A percentile compares a stretch with the other conserved stretches of the same genome.
phyloP scores from a whole-genome alignment of 2,888 invertebrate species.

The Uloborus plumipes region DNA sequence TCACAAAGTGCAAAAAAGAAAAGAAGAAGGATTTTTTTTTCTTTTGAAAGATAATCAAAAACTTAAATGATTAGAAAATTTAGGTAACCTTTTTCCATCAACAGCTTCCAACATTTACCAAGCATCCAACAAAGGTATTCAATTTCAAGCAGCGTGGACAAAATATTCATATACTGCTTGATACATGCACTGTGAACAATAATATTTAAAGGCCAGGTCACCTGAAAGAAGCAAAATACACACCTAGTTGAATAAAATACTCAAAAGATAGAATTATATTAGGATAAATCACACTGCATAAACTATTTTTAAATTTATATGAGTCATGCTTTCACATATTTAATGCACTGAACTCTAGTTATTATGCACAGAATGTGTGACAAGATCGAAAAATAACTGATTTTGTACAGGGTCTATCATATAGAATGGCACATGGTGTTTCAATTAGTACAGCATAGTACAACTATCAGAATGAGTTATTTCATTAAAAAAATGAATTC shows the following conservation, averaged over 20 bases:
- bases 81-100: slow-evolving; percentile 13
- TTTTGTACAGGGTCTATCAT: too few species aligned
- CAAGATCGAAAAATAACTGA: too few species aligned
- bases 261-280: not conserved
- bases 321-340: too few species aligned
- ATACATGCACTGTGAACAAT: slow-evolving; percentile 40
- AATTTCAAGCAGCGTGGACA: slow-evolving; percentile 37
- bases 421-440: too few species aligned
- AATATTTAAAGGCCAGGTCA: slow-evolving; percentile 49
- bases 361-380: too few species aligned
- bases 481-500: too few species aligned
- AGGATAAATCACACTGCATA: not conserved
- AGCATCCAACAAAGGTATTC: slow-evolving; percentile 53
- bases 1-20: not conserved
- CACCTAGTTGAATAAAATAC: too few species aligned
- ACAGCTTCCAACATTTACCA: slow-evolving; percentile 30
- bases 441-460: too few species aligned
- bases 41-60: too few species aligned
- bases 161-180: slow-evolving; percentile 34
- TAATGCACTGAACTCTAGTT: too few species aligned
- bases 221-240: slow-evolving; percentile 12
- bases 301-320: not conserved
- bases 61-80: not conserved
- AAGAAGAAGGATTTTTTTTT: too few species aligned
- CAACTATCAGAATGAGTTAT: too few species aligned